Evolutionary conservation across 1,140 invertebrate genomes (phyloP).

Genomic region (Phortica variegata): DNA sequence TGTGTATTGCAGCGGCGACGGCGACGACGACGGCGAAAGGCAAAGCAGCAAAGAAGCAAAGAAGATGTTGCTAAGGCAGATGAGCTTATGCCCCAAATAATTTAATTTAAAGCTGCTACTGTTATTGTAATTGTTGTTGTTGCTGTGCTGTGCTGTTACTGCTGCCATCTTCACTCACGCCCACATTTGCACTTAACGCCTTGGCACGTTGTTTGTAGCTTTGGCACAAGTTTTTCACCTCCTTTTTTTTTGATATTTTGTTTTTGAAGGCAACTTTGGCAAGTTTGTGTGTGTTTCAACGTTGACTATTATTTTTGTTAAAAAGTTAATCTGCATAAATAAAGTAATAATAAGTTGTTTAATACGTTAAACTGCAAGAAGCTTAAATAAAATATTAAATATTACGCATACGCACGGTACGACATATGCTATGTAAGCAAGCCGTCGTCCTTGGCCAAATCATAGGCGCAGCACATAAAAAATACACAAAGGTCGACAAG

Average conservation of each 20-base stretch:
- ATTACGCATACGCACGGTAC: slow-evolving; percentile 30
- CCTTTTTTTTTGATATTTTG: too few species aligned
- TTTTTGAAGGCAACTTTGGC: slow-evolving; percentile 49
- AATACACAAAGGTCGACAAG: background rate
- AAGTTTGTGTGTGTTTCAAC: too few species aligned
- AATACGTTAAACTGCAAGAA: slow-evolving; percentile 10
- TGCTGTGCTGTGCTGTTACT: slow-evolving; percentile 23
- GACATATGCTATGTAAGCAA: slow-evolving; percentile 34
- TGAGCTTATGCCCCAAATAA: slow-evolving; percentile 54
- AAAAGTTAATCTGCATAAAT: slow-evolving; percentile 43
- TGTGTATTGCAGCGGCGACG: slow-evolving; percentile 16
- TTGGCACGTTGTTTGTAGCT: too few species aligned
- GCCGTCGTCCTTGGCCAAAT: slow-evolving; percentile 45
- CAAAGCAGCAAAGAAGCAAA: slow-evolving; percentile 8
- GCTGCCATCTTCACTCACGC: too few species aligned
- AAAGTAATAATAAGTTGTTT: slow-evolving; percentile 18
- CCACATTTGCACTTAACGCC: slow-evolving; percentile 52
- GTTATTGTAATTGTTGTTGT: slow-evolving; percentile 13
- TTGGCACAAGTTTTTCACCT: too few species aligned
- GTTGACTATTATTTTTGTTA: too few species aligned
- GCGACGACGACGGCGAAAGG: background rate
- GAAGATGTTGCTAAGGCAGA: too few species aligned
- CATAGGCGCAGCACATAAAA: slow-evolving; percentile 26
- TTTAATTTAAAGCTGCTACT: slow-evolving; percentile 47
- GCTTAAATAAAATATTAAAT: slow-evolving; percentile 23